Evolutionary conservation across 2,888 invertebrate genomes (phyloP), one percentile per base, ranked within the genome.

Genomic region (Galeopsomyia nigrocyanea): DNA sequence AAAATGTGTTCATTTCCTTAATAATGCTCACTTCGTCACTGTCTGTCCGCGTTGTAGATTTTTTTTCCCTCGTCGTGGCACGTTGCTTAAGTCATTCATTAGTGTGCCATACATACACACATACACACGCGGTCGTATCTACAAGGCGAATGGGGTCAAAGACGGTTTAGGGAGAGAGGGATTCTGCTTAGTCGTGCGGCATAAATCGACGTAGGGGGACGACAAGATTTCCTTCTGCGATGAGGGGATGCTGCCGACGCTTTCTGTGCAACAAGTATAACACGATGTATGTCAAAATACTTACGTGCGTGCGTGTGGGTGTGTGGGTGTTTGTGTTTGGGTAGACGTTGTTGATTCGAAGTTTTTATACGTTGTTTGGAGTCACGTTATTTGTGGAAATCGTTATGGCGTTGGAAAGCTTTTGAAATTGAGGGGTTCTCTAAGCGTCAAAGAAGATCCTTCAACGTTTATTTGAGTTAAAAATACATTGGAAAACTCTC

Each of bases 251-350:
- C 22, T 22, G 21, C 17, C 22, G 57, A 64, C 64, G 53, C 65
- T 65, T 39, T 39, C 63, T 53, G 62, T 31, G 57, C 67, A 67
- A 71, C 66, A 71, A 71, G 63, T 72, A 51, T 10, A n/a, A 16
- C 17, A 10, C n/a, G 50, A 26, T 63, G 17, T 19, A 17, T 51
- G 16, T 51, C 7, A 51, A 3, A n/a, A 1, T 31, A 14, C 17
- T 2, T n/a, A 47, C 39, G 58, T 39, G 9, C 46, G 19, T 17
- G 19, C 46, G 17, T 46, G 14, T 31, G 26, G 0, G n/a, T n/a
- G 22, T 57, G 31, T 6, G 56, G 1, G 14, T 7, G 56, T 56
- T 26, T 26, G 21, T 1, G 46, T 46, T 2, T 19, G 16, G 10
- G 13, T 39, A 7, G 13, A 39, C 39, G 39, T 39, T 39, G 26